Evolutionary conservation across 1,140 invertebrate genomes (phyloP).

Genomic region (Drosophila parvula): DNA sequence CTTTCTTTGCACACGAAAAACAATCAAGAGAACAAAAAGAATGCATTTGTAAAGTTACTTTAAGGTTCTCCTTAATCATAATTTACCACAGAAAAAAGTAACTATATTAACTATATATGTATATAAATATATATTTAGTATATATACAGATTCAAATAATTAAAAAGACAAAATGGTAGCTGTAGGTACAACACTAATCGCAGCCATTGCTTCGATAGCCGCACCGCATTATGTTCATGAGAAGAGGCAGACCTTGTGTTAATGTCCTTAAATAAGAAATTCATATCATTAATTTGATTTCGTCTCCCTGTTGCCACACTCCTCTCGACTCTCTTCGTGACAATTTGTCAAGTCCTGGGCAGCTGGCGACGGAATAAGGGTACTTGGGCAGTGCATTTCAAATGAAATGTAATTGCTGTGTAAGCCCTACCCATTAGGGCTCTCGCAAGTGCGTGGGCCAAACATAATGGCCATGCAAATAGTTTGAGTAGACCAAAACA

Average conservation of each 20-base stretch:
- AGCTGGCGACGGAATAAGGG: conserved; percentile 1
- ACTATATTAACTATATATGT: background rate
- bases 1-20: no score
- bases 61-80: background rate
- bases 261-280: conserved; percentile 72
- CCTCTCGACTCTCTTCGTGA: conserved; percentile 13
- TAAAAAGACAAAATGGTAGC: background rate
- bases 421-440: conserved; percentile 45
- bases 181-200: background rate
- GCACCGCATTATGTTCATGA: conserved; percentile 2
- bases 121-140: no score
- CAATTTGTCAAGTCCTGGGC: conserved; percentile 48
- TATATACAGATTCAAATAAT: background rate
- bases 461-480: conserved; percentile 47
- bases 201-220: background rate
- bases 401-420: conserved; percentile 67
- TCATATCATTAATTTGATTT: conserved; percentile 80
- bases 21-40: no score
- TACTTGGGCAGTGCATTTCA: conserved; percentile 49
- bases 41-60: background rate
- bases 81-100: background rate
- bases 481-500: conserved; percentile 40
- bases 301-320: background rate
- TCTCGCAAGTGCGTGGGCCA: conserved; percentile 36
- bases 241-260: conserved; percentile 32